Conservation (phyloP, 2,888 invertebrate genomes). For the Glyphotaelius pellucidus region DNA sequence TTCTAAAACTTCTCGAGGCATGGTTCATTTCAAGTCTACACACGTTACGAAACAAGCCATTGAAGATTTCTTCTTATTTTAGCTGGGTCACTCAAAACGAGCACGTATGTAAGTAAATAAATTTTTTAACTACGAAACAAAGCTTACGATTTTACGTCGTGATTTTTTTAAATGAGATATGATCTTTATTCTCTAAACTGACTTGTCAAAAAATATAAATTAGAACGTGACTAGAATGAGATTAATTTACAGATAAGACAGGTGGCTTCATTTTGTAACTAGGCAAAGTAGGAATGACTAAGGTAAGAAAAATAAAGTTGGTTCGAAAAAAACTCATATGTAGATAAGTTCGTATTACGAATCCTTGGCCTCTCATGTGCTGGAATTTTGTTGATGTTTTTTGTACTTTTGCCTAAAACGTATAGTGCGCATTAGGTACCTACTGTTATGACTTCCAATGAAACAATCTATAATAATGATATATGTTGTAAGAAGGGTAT, state of each 20-base stretch:
- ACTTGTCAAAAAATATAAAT: not conserved
- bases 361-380: no score
- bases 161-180: not conserved
- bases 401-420: no score
- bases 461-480: no score
- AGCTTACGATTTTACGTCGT: not conserved
- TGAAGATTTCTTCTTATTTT: not conserved
- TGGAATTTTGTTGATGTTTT: no score
- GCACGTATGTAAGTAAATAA: slow-evolving; percentile 10
- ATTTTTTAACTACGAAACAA: not conserved
- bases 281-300: not conserved
- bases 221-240: not conserved
- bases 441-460: no score
- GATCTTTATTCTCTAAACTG: not conserved
- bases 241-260: not conserved
- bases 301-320: not conserved
- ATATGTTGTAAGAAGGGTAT: no score
- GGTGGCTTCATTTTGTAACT: not conserved
- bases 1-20: slow-evolving; percentile 3
- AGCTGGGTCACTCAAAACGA: slow-evolving; percentile 6
- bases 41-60: slow-evolving; percentile 9
- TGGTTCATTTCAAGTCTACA: slow-evolving; percentile 1
- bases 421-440: no score
- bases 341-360: not conserved
- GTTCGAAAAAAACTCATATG: not conserved